These are phyloP conservation scores for Fabriciana adippe DNA, from an alignment of 2,888 invertebrate genomes.

Conservation along the genomic window DNA sequence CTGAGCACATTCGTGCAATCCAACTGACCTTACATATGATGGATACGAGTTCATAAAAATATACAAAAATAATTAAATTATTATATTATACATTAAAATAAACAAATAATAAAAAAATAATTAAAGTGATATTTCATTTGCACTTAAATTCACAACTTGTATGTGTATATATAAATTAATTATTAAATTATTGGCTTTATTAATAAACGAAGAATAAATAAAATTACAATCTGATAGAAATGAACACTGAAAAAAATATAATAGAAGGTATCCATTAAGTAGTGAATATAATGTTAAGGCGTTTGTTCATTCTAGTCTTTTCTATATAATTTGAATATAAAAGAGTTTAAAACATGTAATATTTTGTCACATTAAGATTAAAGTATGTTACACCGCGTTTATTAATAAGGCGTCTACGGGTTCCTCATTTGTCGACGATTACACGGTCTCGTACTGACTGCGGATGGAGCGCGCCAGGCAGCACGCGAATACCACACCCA, in stretches of 20 bases:
- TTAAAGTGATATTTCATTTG: constrained; percentile 3
- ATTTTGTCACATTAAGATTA: no score
- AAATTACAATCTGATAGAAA: background rate
- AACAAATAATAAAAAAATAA: constrained; percentile 13
- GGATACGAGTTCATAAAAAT: constrained; percentile 5
- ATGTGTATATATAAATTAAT: background rate
- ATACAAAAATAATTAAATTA: constrained; percentile 10
- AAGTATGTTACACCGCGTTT: background rate
- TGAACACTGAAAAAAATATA: no score
- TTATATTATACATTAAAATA: constrained; percentile 1
- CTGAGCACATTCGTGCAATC: constrained; percentile 56
- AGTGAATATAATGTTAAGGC: background rate
- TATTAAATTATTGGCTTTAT: constrained; percentile 9
- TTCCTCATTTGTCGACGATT: constrained; percentile 51
- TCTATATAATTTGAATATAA: background rate
- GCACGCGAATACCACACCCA: constrained; percentile 96
- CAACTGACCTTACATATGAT: constrained; percentile 2
- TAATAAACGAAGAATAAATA: constrained; percentile 9
- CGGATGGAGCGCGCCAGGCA: constrained; percentile 96
- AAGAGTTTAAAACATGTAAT: constrained; percentile 4
- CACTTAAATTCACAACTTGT: constrained; percentile 6
- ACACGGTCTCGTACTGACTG: constrained; percentile 94
- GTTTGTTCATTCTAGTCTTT: background rate
- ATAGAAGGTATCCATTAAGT: no score
- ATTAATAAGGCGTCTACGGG: constrained; percentile 4